A percentile compares a stretch with the other conserved stretches of the same genome.
phyloP scores from a whole-genome alignment of 2,888 invertebrate species.

The Beris chalybata region DNA sequence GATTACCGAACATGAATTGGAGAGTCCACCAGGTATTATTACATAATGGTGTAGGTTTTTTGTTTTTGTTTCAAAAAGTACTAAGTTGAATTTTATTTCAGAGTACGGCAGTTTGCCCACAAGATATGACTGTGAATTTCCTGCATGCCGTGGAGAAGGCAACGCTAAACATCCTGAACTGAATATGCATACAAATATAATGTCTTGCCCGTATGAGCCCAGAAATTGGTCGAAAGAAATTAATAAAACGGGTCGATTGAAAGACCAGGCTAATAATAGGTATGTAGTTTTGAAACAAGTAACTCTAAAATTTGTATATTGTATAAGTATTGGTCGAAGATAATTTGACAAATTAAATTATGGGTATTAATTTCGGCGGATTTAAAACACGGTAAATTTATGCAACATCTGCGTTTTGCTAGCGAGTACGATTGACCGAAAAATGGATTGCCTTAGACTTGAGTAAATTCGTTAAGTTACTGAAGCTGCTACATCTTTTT shows the following conservation, averaged over 20 bases:
- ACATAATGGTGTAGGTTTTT: constrained; percentile 7
- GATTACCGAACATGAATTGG: constrained; percentile 83
- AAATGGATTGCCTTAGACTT: too few species aligned
- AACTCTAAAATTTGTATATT: too few species aligned
- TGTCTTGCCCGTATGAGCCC: constrained; percentile 73
- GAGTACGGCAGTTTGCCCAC: constrained; percentile 58
- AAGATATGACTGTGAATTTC: constrained; percentile 74
- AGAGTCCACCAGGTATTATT: constrained; percentile 76
- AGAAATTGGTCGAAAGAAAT: constrained; percentile 51
- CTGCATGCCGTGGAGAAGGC: constrained; percentile 89
- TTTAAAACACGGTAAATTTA: too few species aligned
- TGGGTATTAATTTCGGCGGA: too few species aligned
- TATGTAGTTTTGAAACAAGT: neutral
- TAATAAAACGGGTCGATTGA: constrained; percentile 48
- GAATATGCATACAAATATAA: constrained; percentile 70
- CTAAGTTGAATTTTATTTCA: constrained; percentile 57
- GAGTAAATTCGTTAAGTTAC: too few species aligned
- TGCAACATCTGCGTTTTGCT: too few species aligned
- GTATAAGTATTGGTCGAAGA: too few species aligned
- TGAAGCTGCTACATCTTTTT: too few species aligned
- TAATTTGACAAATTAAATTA: too few species aligned
- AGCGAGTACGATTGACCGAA: too few species aligned
- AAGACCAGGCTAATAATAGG: constrained; percentile 16
- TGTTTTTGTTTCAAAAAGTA: constrained; percentile 45
- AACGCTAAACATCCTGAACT: constrained; percentile 78